phyloP scores from a whole-genome alignment of 2,113 vertebrate species.

The Melanotaenia duboulayi region DNA sequence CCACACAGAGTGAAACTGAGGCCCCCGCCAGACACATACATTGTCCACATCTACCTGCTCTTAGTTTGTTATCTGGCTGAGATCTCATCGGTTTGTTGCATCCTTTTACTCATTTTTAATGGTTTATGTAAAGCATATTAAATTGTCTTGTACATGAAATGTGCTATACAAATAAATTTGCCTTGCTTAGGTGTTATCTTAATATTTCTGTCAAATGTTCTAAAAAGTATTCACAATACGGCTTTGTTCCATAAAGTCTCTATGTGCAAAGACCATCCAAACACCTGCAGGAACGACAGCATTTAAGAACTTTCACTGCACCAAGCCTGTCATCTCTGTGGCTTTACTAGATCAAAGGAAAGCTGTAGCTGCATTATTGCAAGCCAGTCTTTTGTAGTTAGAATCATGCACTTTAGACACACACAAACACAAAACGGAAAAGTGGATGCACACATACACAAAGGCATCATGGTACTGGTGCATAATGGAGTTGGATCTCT shows the following conservation, averaged over 20 bases:
- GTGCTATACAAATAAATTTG: too few species aligned
- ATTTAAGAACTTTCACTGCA: slow-evolving; percentile 73
- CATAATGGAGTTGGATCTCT: slow-evolving; percentile 34
- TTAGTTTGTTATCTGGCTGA: slow-evolving; percentile 8
- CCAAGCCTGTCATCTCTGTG: slow-evolving; percentile 58
- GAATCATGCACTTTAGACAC: slow-evolving; percentile 34
- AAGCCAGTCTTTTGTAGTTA: slow-evolving; percentile 48
- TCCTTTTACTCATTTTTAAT: too few species aligned
- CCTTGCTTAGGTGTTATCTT: slow-evolving; percentile 1
- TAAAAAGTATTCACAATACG: slow-evolving; percentile 46
- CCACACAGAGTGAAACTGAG: slow-evolving; percentile 53
- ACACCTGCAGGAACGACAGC: slow-evolving; percentile 76
- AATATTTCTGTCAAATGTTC: slow-evolving; percentile 31
- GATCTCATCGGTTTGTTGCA: slow-evolving; percentile 10
- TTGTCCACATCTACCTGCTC: slow-evolving; percentile 27
- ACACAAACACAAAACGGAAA: slow-evolving; percentile 29
- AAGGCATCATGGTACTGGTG: slow-evolving; percentile 12
- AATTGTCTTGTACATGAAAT: too few species aligned
- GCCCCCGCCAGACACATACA: slow-evolving; percentile 24
- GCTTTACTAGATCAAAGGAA: slow-evolving; percentile 71
- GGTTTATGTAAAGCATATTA: too few species aligned
- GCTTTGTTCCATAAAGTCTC: slow-evolving; percentile 26
- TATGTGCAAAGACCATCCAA: slow-evolving; percentile 45
- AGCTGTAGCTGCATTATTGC: slow-evolving; percentile 44
- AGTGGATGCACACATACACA: slow-evolving; percentile 21